Percentiles rank a stretch among this genome's conserved stretches.
Evolutionary conservation across 1,140 invertebrate genomes (phyloP).

Genomic region (Dufourea novaeangliae): DNA sequence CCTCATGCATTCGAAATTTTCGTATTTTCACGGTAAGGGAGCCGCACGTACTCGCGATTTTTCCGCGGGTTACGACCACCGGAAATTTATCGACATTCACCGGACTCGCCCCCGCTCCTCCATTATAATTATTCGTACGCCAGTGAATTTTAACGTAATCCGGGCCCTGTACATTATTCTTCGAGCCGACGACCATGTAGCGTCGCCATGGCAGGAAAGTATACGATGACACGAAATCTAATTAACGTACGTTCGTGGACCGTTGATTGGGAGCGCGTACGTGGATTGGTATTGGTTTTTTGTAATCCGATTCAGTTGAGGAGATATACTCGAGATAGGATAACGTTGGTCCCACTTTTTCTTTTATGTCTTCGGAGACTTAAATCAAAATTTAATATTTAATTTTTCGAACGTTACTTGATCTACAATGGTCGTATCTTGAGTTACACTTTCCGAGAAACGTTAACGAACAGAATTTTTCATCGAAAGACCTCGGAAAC

Average conservation of each 20-base stretch:
- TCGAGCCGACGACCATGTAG: not conserved
- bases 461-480: no score
- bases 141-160: not conserved
- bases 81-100: slow-evolving; percentile 38
- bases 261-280: not conserved
- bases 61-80: slow-evolving; percentile 16
- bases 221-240: not conserved
- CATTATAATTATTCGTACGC: slow-evolving; percentile 41
- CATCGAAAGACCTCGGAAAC: no score
- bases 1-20: slow-evolving; percentile 32
- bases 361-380: not conserved
- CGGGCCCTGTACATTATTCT: not conserved
- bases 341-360: not conserved
- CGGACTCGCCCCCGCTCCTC: no score
- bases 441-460: no score
- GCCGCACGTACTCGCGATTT: slow-evolving; percentile 46
- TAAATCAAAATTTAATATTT: not conserved
- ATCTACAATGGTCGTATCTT: no score
- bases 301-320: not conserved
- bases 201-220: not conserved
- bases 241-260: not conserved
- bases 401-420: not conserved
- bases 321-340: not conserved
- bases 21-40: slow-evolving; percentile 17
- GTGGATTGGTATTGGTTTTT: not conserved